Evolutionary conservation across 2,888 invertebrate species (phyloP).

Genomic region (Magallana nippona): DNA sequence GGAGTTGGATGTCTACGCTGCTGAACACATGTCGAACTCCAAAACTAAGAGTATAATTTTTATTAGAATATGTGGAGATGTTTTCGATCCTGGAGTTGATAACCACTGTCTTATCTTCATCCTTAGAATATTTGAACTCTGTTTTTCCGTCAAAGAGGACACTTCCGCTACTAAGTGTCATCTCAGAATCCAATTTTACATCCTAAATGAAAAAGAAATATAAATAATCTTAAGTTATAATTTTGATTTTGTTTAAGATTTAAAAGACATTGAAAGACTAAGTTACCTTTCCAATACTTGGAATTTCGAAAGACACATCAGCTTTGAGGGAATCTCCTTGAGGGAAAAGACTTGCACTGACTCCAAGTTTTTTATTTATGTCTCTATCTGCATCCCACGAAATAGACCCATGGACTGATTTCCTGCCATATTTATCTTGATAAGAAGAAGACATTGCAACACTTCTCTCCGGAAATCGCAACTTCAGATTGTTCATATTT

Average conservation of each 20-base stretch:
- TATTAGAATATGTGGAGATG: slow-evolving; percentile 55
- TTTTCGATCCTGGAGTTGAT: slow-evolving; percentile 62
- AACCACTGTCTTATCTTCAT: slow-evolving; percentile 62
- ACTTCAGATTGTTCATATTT: slow-evolving; percentile 20
- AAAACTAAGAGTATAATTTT: slow-evolving; percentile 64
- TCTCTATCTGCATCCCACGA: slow-evolving; percentile 69
- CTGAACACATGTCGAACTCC: slow-evolving; percentile 68
- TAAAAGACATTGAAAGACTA: neutral
- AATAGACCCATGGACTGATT: slow-evolving; percentile 51
- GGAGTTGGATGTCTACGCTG: slow-evolving; percentile 64
- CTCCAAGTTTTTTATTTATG: slow-evolving; percentile 58
- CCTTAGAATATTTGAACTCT: slow-evolving; percentile 62
- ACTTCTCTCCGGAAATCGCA: slow-evolving; percentile 44
- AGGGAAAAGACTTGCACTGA: slow-evolving; percentile 50
- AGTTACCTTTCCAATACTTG: slow-evolving; percentile 63
- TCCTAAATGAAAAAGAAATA: slow-evolving; percentile 53
- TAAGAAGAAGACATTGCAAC: slow-evolving; percentile 28
- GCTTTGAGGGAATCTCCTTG: slow-evolving; percentile 53
- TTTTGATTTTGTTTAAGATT: neutral
- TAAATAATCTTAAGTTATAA: neutral
- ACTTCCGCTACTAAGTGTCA: slow-evolving; percentile 59
- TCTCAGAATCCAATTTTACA: slow-evolving; percentile 61
- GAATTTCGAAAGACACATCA: slow-evolving; percentile 59
- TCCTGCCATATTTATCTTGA: slow-evolving; percentile 36
- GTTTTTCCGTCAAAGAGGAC: slow-evolving; percentile 66